Conservation (phyloP, 2,113 vertebrate species). For the Siniperca chuatsi region DNA sequence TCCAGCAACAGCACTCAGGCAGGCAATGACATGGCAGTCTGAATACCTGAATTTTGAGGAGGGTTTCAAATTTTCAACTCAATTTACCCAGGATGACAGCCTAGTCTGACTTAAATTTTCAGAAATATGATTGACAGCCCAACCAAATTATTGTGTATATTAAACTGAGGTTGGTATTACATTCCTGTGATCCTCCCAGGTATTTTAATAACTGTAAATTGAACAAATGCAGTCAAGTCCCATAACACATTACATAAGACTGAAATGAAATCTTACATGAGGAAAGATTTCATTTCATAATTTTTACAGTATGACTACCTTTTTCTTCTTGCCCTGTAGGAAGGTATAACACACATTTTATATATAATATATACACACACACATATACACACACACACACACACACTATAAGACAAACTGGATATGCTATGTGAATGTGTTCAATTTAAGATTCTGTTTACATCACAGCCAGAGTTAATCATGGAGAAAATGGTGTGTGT, state of each 20-base stretch:
- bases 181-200: constrained; percentile 5
- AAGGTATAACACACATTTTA: neutral
- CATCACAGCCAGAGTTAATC: constrained; percentile 50
- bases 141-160: neutral
- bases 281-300: constrained; percentile 24
- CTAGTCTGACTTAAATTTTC: constrained; percentile 11
- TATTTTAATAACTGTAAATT: constrained; percentile 24
- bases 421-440: neutral
- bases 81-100: constrained; percentile 13
- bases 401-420: neutral
- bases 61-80: constrained; percentile 31
- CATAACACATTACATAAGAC: constrained; percentile 15
- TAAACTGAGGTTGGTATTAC: constrained; percentile 9
- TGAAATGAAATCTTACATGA: constrained; percentile 15
- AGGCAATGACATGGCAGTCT: constrained; percentile 11
- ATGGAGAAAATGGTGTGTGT: constrained; percentile 6
- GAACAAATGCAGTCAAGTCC: neutral
- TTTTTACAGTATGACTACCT: constrained; percentile 12
- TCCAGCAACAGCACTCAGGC: neutral
- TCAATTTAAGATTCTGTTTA: constrained; percentile 51
- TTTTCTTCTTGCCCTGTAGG: neutral
- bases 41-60: constrained; percentile 14
- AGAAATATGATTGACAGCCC: constrained; percentile 40
- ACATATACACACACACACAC: constrained; percentile 14
- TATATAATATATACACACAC: too few species aligned